Evolutionary conservation across 30 jellyfish, hydroid and myxozoan species (phyloP), one percentile per base, ranked within the genome.

Genomic region (Nemopilema nomurai): DNA sequence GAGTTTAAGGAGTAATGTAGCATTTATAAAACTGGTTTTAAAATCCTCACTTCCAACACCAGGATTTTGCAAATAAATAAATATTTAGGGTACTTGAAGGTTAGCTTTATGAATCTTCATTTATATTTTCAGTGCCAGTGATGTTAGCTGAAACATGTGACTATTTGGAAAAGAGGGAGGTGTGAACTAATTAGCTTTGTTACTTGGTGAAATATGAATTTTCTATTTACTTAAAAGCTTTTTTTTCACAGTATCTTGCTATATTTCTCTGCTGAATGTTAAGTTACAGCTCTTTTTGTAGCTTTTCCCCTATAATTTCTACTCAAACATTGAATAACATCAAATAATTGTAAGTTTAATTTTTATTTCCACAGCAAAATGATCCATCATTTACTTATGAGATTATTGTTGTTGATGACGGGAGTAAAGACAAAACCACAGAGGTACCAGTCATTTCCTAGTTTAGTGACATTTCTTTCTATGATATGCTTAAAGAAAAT

Each of bases 391-490:
- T 92, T 81, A 74, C 92, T 4, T 92, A 87, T 66, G 98, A 92
- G 78, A 74, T 92, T 22, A 78, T 92, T 17, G 65, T 92, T 76
- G 98, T 92, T 87, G 98, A 92, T 78, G 98, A 92, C 82, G 98
- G 98, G 28, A 92, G 98, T 67, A 87, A 87, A 51, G 98, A 92
- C 83, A 84, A 71, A 26, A 92, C 98, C 20, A 87, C 98, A 0
- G 49, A 83, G 81, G 98, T 92, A 73, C 21, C 50, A 17, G 29
- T 23, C 22, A 51, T 17, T 24, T 1, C 17, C 52, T 51, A 0
- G 20, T 28, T 0, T 49, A n/a, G n/a, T n/a, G n/a, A n/a, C 8
- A 23, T 32, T 0, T 74, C 8, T 49, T 23, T 29, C 0, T 4
- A 73, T 73, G 0, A 19, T 49, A 4, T 29, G 23, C 18, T 49